Evolutionary conservation across 2,888 invertebrate species (phyloP), one percentile per base, ranked within the genome.

Genomic region (Oscheius sp.): DNA sequence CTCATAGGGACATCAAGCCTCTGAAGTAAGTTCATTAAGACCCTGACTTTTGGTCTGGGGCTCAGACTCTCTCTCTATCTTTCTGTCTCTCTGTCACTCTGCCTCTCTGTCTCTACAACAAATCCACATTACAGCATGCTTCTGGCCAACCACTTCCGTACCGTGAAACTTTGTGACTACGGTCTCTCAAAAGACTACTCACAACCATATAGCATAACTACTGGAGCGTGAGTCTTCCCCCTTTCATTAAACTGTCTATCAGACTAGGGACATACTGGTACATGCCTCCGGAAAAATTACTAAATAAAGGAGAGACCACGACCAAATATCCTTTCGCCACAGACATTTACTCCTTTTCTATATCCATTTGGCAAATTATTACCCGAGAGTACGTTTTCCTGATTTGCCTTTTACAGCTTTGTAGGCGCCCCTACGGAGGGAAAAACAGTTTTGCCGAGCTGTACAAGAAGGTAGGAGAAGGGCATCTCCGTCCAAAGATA

Each of bases 331-430:
- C 33, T 4, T 48, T 63, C 7, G 60, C 47, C 5, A 13, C 48
- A 7, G 63, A 63, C 63, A 48, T 63, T 11, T 63, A 47, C 33
- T 47, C 63, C 7, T 7, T 63, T n/a, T n/a, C 47, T n/a, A 63
- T 63, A n/a, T 47, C 48, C n/a, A 21, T 63, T 11, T 63, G 48
- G 47, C 48, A 63, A 50, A 63, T 63, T 2, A 10, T 63, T 2
- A 48, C 63, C 1, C 21, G 63, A 63, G n/a, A 63, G 63, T 62
- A 62, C 35, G 32, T 32, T 5, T 29, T 32, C 21, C 21, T 21
- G 21, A 21, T 21, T 21, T 0, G 21, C 1, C 5, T 58, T 58
- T 32, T 58, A 13, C 11, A 29, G 5, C 58, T 58, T 11, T 58
- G 5, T 5, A 32, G 58, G 29, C 5, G 2, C 29, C 58, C 58